Percentiles rank a stretch among this genome's conserved stretches.
These are phyloP conservation scores for Thecophora atra DNA, from an alignment of 2,888 invertebrate genomes.

Conservation along the genomic window DNA sequence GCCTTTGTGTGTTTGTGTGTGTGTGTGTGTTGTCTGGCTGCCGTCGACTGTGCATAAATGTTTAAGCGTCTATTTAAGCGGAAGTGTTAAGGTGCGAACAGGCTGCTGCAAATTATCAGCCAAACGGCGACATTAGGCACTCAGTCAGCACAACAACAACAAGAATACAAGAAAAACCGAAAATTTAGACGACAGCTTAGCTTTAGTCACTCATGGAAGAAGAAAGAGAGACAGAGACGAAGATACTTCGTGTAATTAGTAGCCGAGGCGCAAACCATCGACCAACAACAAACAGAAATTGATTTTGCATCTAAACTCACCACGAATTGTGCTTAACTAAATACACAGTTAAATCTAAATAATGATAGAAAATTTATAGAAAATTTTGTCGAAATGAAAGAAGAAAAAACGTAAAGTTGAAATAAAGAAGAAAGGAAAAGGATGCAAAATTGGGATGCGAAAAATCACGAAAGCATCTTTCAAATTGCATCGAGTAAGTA, in stretches of 20 bases:
- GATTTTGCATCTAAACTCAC: no score
- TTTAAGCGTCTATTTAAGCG: conserved; percentile 31
- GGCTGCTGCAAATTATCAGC: conserved; percentile 32
- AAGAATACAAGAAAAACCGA: background rate
- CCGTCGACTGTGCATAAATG: conserved; percentile 14
- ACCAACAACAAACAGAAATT: no score
- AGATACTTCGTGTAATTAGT: background rate
- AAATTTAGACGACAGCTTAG: background rate
- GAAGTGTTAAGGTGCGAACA: conserved; percentile 34
- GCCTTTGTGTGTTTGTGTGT: background rate
- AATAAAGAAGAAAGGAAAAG: background rate
- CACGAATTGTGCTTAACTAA: background rate
- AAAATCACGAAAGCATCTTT: background rate
- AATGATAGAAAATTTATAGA: background rate
- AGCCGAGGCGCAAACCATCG: background rate
- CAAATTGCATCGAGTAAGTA: background rate
- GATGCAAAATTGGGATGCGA: background rate
- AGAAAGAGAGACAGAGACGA: background rate
- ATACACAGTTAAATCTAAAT: background rate
- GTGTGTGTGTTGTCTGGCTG: background rate
- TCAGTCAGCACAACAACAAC: conserved; percentile 7
- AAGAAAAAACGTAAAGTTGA: background rate
- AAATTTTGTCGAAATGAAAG: background rate
- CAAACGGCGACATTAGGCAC: conserved; percentile 11
- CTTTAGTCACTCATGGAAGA: background rate